Evolutionary conservation across 1,140 invertebrate species (phyloP).

Genomic region (Drosophila ananassae): DNA sequence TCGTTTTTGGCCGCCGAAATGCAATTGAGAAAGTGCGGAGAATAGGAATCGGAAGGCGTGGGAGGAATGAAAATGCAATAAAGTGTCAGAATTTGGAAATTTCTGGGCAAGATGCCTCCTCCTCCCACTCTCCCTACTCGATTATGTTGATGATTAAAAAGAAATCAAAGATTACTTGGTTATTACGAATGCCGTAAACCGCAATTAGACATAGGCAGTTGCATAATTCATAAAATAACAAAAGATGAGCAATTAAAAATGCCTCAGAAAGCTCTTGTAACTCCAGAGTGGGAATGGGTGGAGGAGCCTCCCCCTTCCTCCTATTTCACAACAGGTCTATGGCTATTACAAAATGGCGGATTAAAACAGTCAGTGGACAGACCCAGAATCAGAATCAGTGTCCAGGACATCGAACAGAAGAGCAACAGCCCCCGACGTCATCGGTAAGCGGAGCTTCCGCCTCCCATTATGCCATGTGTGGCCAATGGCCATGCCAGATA

Average conservation of each 20-base stretch:
- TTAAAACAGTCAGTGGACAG: not conserved
- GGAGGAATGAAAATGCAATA: no score
- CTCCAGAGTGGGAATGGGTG: no score
- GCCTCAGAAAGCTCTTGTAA: no score
- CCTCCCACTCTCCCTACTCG: no score
- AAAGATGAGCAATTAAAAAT: not conserved
- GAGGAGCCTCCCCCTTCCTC: not conserved
- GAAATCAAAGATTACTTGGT: no score
- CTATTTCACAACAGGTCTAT: not conserved
- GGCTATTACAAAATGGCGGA: constrained; percentile 37
- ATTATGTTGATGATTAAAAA: not conserved
- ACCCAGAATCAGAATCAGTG: constrained; percentile 5
- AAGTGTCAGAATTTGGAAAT: not conserved
- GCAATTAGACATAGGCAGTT: not conserved
- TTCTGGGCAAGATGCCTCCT: no score
- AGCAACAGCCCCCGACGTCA: constrained; percentile 5
- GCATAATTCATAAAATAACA: not conserved
- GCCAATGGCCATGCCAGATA: constrained; percentile 11
- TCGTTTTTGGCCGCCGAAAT: constrained; percentile 11
- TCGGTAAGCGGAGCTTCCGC: constrained; percentile 31
- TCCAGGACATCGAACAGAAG: constrained; percentile 17
- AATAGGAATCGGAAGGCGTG: not conserved
- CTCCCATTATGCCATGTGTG: constrained; percentile 38
- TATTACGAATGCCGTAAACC: no score
- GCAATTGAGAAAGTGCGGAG: constrained; percentile 37